Percentiles rank a stretch among this genome's conserved stretches.
phyloP scores from a whole-genome alignment of 2,888 invertebrate species.

The Neoaliturus tenellus region DNA sequence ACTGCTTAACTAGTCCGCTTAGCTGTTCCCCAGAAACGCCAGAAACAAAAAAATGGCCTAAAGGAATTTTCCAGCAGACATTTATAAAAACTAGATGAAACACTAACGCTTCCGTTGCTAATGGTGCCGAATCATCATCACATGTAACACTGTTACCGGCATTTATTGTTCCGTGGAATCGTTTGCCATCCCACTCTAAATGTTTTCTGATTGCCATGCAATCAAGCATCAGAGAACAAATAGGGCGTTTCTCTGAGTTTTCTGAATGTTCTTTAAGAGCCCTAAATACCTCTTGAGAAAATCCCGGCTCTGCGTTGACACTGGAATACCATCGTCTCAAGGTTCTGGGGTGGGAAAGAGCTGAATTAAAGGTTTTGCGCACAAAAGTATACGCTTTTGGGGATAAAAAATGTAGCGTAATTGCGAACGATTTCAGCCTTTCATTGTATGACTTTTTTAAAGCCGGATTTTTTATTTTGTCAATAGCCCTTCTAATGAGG shows the following conservation, averaged over 20 bases:
- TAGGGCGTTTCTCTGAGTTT: no score
- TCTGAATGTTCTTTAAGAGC: no score
- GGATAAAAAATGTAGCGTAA: background rate
- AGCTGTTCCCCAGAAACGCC: conserved; percentile 40
- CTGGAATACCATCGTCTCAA: background rate
- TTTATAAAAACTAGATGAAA: conserved; percentile 51
- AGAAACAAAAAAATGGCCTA: conserved; percentile 48
- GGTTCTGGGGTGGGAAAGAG: background rate
- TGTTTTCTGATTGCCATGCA: conserved; percentile 8
- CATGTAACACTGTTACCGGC: no score
- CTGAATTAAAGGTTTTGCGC: background rate
- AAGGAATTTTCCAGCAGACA: conserved; percentile 52
- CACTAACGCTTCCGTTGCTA: conserved; percentile 52
- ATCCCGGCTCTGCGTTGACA: background rate
- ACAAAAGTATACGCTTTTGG: conserved; percentile 58
- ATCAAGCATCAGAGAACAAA: conserved; percentile 24
- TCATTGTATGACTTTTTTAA: conserved; percentile 43
- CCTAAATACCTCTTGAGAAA: no score
- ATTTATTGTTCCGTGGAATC: conserved; percentile 51
- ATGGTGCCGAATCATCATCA: conserved; percentile 41
- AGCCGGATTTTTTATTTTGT: conserved; percentile 24
- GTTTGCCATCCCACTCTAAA: conserved; percentile 39
- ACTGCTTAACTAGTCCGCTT: conserved; percentile 52
- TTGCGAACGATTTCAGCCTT: conserved; percentile 7
- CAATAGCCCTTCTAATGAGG: conserved; percentile 27